Conservation (phyloP, 2,797 vertebrate species). For the Sitta carolinensis region DNA sequence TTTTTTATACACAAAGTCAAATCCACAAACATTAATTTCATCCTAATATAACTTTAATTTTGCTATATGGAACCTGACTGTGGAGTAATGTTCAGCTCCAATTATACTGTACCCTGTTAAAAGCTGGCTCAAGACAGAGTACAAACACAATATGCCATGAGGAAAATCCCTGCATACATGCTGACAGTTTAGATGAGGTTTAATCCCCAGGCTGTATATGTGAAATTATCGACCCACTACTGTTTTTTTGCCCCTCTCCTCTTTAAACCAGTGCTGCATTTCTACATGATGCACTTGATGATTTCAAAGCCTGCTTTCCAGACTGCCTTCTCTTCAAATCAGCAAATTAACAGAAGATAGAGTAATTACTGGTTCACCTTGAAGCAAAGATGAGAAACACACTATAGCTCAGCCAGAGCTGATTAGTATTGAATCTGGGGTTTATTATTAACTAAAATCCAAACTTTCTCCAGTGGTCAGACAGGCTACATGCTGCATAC, state of each 20-base stretch:
- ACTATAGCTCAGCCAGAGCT: constrained; percentile 30
- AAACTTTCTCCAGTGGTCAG: constrained; percentile 59
- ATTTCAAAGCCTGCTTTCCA: constrained; percentile 28
- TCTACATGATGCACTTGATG: background rate
- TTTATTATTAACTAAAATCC: constrained; percentile 78
- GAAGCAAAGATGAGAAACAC: constrained; percentile 68
- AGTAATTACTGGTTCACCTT: constrained; percentile 71
- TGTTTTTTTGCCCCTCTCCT: background rate
- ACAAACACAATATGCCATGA: constrained; percentile 15
- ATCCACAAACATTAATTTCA: background rate
- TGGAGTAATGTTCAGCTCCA: constrained; percentile 12
- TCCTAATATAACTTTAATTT: background rate
- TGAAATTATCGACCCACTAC: constrained; percentile 36
- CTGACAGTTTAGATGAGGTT: constrained; percentile 28
- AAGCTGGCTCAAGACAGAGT: constrained; percentile 19
- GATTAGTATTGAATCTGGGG: constrained; percentile 68
- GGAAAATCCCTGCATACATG: constrained; percentile 26
- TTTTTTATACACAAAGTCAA: background rate
- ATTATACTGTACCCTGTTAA: background rate
- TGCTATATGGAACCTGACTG: background rate
- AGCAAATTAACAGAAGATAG: constrained; percentile 42
- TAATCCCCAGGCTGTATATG: constrained; percentile 38
- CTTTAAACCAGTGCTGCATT: background rate
- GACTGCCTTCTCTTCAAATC: constrained; percentile 18
- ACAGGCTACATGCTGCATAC: constrained; percentile 13